Percentiles rank a stretch among this genome's conserved stretches.
Evolutionary conservation across 1,140 invertebrate species (phyloP).

Genomic region (Holotrichia oblita): DNA sequence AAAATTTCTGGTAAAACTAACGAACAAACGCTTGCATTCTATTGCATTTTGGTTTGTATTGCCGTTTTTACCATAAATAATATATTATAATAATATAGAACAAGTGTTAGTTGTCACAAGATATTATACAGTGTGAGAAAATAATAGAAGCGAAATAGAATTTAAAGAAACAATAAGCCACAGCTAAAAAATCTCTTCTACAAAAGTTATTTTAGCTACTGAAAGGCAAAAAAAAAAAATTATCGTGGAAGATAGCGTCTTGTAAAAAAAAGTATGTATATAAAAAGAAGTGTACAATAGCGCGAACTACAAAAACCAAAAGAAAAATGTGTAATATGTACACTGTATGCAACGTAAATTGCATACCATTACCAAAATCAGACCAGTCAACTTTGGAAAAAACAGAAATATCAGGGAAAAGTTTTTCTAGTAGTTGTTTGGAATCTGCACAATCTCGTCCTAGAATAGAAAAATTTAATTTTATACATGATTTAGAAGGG

Average conservation of each 20-base stretch:
- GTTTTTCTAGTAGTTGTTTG: conserved; percentile 23
- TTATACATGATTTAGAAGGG: not conserved
- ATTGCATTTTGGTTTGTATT: too few species aligned
- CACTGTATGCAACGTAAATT: conserved; percentile 11
- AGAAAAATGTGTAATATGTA: conserved; percentile 21
- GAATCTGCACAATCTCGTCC: conserved; percentile 4
- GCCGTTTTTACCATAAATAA: too few species aligned
- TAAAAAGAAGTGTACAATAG: not conserved
- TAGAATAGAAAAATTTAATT: conserved; percentile 25
- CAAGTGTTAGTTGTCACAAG: too few species aligned
- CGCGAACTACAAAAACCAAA: not conserved
- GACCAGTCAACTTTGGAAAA: conserved; percentile 31
- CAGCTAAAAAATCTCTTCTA: not conserved
- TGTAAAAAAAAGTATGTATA: not conserved
- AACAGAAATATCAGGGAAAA: conserved; percentile 28
- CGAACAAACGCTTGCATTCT: too few species aligned
- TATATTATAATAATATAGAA: too few species aligned
- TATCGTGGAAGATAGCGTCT: not conserved
- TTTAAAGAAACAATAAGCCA: not conserved
- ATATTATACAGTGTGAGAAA: too few species aligned
- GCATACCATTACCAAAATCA: conserved; percentile 29
- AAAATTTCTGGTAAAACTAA: too few species aligned
- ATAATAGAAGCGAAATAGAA: not conserved
- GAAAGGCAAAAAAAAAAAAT: not conserved
- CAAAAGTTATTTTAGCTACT: not conserved